These are phyloP conservation scores for pig (Sus scrofa) DNA, from an alignment of 2,113 vertebrate genomes.

Conservation along the genomic window DNA sequence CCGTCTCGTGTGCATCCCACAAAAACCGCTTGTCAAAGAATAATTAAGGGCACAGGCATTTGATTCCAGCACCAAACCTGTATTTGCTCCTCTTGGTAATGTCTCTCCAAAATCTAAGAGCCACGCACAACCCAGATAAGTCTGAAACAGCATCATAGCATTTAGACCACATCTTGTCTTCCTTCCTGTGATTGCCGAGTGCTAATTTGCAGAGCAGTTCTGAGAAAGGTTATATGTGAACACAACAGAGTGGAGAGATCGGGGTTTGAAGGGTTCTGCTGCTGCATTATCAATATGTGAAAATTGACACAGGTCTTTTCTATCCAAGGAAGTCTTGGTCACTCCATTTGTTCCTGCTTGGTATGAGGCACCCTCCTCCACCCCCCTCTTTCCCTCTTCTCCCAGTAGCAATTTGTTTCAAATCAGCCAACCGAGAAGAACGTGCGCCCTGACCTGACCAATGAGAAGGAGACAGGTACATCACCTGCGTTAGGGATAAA, in stretches of 20 bases:
- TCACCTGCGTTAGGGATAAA: too few relatives aligned
- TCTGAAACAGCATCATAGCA: neutral
- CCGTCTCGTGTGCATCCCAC: neutral
- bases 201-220: conserved; percentile 18
- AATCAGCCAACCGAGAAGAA: too few relatives aligned
- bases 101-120: neutral
- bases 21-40: neutral
- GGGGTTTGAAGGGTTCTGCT: neutral
- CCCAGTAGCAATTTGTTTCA: too few relatives aligned
- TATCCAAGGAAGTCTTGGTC: too few relatives aligned
- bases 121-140: neutral
- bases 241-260: neutral
- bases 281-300: neutral
- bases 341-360: too few relatives aligned
- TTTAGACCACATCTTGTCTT: neutral
- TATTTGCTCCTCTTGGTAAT: neutral
- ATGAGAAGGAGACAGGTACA: too few relatives aligned
- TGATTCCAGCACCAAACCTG: neutral
- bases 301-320: too few relatives aligned
- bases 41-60: neutral
- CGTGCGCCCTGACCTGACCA: too few relatives aligned
- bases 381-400: too few relatives aligned
- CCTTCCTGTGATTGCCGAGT: neutral
- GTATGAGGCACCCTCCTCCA: too few relatives aligned
- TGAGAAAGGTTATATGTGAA: neutral